Evolutionary conservation across 2,888 invertebrate species (phyloP), one percentile per base, ranked within the genome.

Genomic region (Andrena trimmerana): DNA sequence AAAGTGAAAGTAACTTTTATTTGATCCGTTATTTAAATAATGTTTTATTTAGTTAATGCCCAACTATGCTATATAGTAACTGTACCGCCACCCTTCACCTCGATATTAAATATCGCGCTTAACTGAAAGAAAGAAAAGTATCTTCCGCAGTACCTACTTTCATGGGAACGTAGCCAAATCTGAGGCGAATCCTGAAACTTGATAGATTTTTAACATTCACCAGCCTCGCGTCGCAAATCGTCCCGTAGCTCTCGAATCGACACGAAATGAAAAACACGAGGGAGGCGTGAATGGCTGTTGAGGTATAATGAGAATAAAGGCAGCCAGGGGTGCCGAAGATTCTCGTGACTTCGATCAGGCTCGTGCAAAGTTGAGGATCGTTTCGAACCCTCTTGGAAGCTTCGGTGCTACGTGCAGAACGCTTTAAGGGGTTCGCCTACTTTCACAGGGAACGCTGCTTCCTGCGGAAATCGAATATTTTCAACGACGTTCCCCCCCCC

Each of bases 401-500:
- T 74, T 69, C 65, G 63, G 20, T 71, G 31, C 85, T 85, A 87
- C 81, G 83, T 85, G 87, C 78, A 76, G 77, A 86, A 86, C 78
- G 77, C 81, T 87, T 85, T 87, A 87, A 87, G 68, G 78, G 76
- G 83, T 57, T 78, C 65, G 77, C 62, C 86, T 85, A 84, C 81
- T 86, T 78, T 76, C 69, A 63, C 60, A 52, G 70, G 48, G 72
- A 81, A 78, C 78, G 79, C 78, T 75, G 68, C 50, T 81, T 78
- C 78, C 75, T 72, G 52, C 81, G 79, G 79, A 85, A 88, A 88
- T 86, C 81, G 76, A 86, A 85, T 88, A 86, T 87, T 84, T 87
- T 86, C 84, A 86, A 84, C 81, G 82, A 71, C 68, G 69, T 86
- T 80, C 69, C 70, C 75, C 76, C 75, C 33, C 29, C 29, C 72